phyloP scores from a whole-genome alignment of 2,888 invertebrate genomes.

The Steromphala cineraria region DNA sequence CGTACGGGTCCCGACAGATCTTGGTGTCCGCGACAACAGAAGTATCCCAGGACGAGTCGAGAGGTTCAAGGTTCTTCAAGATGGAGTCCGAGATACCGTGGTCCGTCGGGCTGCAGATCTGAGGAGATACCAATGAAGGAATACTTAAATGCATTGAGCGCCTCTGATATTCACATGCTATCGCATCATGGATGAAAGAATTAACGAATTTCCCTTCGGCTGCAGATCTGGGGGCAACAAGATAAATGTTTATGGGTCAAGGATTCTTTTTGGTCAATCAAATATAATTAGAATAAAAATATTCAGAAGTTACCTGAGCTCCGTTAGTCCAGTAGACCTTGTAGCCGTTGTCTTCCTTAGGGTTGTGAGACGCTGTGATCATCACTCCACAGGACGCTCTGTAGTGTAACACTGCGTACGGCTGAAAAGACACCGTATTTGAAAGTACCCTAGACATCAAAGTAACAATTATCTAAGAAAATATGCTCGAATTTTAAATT shows the following conservation, averaged over 20 bases:
- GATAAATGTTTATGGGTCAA: too few species aligned
- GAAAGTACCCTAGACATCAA: too few species aligned
- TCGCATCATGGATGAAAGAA: too few species aligned
- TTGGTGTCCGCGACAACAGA: slow-evolving; percentile 73
- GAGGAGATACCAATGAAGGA: too few species aligned
- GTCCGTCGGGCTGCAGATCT: slow-evolving; percentile 95
- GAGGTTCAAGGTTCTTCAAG: slow-evolving; percentile 85
- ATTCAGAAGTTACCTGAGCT: slow-evolving; percentile 80
- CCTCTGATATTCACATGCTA: too few species aligned
- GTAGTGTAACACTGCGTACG: slow-evolving; percentile 86
- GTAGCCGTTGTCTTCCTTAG: slow-evolving; percentile 96
- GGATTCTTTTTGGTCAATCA: too few species aligned
- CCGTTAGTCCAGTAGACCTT: slow-evolving; percentile 97
- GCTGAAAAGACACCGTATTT: slow-evolving; percentile 74
- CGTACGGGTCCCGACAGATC: slow-evolving; percentile 83
- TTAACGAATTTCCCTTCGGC: too few species aligned
- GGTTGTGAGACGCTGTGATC: slow-evolving; percentile 97
- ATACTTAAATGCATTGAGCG: too few species aligned
- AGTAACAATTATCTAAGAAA: too few species aligned
- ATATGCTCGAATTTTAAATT: too few species aligned
- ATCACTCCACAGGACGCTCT: slow-evolving; percentile 90
- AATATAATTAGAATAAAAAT: too few species aligned
- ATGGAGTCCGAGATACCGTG: slow-evolving; percentile 88
- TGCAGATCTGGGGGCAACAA: too few species aligned
- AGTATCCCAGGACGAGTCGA: slow-evolving; percentile 86